These are phyloP conservation scores for Ceratoteleas bidentatus DNA, from an alignment of 1,140 invertebrate genomes.

Conservation along the genomic window DNA sequence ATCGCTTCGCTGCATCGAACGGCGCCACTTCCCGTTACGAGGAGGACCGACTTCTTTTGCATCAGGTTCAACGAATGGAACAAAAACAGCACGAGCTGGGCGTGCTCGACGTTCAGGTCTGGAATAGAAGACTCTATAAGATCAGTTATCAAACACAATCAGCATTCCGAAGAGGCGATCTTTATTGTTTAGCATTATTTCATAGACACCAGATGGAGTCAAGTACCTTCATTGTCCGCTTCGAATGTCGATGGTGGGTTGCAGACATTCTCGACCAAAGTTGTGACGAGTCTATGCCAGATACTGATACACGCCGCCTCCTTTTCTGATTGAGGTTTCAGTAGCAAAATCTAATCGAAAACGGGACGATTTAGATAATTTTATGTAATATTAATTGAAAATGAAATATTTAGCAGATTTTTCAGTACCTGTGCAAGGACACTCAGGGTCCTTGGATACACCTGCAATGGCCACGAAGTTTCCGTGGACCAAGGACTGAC, in stretches of 20 bases:
- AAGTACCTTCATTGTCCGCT: constrained; percentile 86
- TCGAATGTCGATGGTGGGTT: constrained; percentile 81
- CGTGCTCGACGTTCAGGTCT: constrained; percentile 98
- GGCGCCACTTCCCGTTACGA: constrained; percentile 87
- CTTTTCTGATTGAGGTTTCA: constrained; percentile 92
- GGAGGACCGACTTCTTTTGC: constrained; percentile 97
- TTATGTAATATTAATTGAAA: too few relatives aligned
- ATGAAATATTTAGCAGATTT: neutral
- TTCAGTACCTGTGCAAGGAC: constrained; percentile 86
- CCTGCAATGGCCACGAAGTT: constrained; percentile 90
- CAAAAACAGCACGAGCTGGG: constrained; percentile 94
- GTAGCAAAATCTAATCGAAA: constrained; percentile 84
- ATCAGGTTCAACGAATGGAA: constrained; percentile 97
- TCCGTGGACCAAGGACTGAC: too few relatives aligned
- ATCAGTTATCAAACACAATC: too few relatives aligned
- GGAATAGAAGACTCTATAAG: too few relatives aligned
- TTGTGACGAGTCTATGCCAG: constrained; percentile 93
- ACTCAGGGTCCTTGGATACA: constrained; percentile 92
- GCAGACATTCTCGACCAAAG: constrained; percentile 91
- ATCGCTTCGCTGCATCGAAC: constrained; percentile 86
- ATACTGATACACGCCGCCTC: constrained; percentile 94
- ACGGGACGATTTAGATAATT: too few relatives aligned
- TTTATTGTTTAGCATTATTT: too few relatives aligned
- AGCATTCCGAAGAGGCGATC: too few relatives aligned
- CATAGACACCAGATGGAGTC: too few relatives aligned